Percentiles rank a stretch among this genome's conserved stretches.
Evolutionary conservation across 2,888 invertebrate genomes (phyloP).

Genomic region (Choristoneura rosaceana): DNA sequence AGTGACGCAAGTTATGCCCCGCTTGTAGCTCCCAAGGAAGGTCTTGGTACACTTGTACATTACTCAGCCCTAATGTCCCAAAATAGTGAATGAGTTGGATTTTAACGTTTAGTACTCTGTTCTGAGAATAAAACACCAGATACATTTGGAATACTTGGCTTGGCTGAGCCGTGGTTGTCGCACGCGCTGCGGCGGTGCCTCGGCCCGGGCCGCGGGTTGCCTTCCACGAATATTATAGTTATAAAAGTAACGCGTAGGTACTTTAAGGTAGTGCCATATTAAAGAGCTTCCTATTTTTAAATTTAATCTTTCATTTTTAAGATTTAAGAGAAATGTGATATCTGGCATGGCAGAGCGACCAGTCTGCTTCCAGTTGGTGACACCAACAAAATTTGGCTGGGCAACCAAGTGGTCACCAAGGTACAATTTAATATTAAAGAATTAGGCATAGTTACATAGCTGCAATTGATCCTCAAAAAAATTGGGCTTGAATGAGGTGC

Average conservation of each 20-base stretch:
- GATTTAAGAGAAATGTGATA: too few species aligned
- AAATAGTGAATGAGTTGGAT: background rate
- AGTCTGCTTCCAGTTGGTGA: too few species aligned
- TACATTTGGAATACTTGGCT: background rate
- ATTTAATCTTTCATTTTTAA: slow-evolving; percentile 47
- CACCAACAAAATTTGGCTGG: too few species aligned
- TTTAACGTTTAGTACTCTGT: background rate
- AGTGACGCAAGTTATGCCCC: background rate
- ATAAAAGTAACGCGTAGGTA: slow-evolving; percentile 47
- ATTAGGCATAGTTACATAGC: too few species aligned
- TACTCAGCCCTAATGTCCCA: background rate
- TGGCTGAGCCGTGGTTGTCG: background rate
- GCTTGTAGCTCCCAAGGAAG: background rate
- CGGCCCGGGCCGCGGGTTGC: slow-evolving; percentile 49
- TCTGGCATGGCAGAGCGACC: too few species aligned
- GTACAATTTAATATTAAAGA: too few species aligned
- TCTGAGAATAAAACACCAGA: background rate
- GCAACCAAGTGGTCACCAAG: too few species aligned
- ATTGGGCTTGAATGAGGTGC: too few species aligned
- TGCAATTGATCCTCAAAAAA: too few species aligned
- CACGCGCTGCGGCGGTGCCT: slow-evolving; percentile 19
- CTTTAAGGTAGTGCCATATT: slow-evolving; percentile 83
- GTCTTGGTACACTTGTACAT: background rate
- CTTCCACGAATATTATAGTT: slow-evolving; percentile 52
- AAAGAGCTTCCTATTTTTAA: slow-evolving; percentile 85